phyloP scores from a whole-genome alignment of 2,888 invertebrate genomes.

The Portevinia maculata region DNA sequence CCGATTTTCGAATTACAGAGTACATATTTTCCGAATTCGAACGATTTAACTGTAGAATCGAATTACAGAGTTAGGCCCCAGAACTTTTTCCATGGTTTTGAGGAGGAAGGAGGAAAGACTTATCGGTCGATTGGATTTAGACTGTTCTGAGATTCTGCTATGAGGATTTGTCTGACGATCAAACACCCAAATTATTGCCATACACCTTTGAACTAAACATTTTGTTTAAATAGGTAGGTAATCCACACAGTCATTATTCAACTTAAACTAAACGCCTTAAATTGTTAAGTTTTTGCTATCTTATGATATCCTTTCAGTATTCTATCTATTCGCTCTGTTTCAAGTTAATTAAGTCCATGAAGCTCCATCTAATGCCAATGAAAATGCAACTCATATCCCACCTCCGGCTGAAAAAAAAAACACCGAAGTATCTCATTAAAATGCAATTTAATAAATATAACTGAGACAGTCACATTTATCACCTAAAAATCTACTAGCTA shows the following conservation, averaged over 20 bases:
- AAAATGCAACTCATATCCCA: conserved; percentile 14
- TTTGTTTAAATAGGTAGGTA: too few species aligned
- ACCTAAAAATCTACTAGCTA: neutral
- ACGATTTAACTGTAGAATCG: too few species aligned
- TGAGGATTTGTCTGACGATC: too few species aligned
- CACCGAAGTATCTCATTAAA: conserved; percentile 66
- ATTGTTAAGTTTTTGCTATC: neutral
- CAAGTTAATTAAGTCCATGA: conserved; percentile 7
- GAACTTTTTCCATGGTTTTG: too few species aligned
- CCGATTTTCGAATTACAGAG: too few species aligned
- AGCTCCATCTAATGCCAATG: neutral
- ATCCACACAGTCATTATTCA: neutral
- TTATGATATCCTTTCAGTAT: neutral
- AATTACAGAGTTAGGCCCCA: too few species aligned
- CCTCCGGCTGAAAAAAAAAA: conserved; percentile 22
- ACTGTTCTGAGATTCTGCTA: too few species aligned
- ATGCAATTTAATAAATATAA: conserved; percentile 27
- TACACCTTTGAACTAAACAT: too few species aligned
- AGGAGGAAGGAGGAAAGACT: too few species aligned
- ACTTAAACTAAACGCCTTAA: neutral
- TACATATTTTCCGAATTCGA: too few species aligned
- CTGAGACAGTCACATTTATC: conserved; percentile 41
- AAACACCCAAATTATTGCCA: too few species aligned
- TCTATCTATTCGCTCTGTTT: neutral
- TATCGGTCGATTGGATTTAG: too few species aligned